Percentiles rank a stretch among this genome's conserved stretches.
phyloP scores from a whole-genome alignment of 2,888 invertebrate genomes.

The Fissipunctia ypsillon region DNA sequence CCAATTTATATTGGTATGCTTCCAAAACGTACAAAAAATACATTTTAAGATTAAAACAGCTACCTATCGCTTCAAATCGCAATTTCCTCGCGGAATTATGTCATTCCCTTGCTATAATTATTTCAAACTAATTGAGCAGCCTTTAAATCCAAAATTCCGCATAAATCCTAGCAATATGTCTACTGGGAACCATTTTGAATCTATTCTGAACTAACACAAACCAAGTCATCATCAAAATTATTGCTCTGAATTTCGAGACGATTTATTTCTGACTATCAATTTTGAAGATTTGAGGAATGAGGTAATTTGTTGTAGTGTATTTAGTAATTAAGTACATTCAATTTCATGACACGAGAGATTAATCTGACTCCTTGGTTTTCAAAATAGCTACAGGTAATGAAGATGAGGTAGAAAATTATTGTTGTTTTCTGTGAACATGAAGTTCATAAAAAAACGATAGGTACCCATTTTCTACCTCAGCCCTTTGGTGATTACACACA shows the following conservation, averaged over 20 bases:
- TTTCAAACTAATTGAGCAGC: neutral
- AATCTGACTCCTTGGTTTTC: neutral
- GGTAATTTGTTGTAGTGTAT: too few species aligned
- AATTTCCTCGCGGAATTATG: neutral
- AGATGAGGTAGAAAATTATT: too few species aligned
- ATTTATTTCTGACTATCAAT: neutral
- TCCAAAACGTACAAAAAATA: neutral
- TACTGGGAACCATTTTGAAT: slow-evolving; percentile 9
- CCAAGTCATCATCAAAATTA: slow-evolving; percentile 9
- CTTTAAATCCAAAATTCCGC: neutral
- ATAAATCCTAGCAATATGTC: slow-evolving; percentile 3
- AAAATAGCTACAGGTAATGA: too few species aligned
- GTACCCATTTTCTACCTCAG: too few species aligned
- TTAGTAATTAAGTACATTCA: neutral
- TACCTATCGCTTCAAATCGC: neutral
- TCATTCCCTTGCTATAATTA: neutral
- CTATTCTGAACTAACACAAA: slow-evolving; percentile 6
- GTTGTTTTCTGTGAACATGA: too few species aligned
- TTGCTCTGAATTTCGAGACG: neutral
- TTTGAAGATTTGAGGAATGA: neutral
- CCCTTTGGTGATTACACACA: neutral
- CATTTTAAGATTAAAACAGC: neutral
- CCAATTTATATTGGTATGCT: neutral
- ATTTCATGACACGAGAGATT: neutral
- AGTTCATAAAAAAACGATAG: too few species aligned